Conservation (phyloP, 2,888 invertebrate genomes). For the Drosophila mimica region DNA sequence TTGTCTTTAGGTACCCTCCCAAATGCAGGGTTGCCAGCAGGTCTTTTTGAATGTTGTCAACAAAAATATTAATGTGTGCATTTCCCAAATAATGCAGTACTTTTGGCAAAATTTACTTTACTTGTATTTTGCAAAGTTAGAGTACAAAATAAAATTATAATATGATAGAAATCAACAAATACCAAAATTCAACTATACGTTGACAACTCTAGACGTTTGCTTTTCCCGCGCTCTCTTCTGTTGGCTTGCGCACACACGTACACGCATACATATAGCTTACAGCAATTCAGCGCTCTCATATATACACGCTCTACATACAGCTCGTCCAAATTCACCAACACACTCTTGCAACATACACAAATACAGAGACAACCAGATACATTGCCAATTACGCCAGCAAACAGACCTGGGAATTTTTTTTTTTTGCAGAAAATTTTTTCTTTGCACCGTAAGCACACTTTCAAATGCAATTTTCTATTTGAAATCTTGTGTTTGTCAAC, state of each 20-base stretch:
- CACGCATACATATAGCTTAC: conserved; percentile 21
- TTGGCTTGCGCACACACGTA: conserved; percentile 39
- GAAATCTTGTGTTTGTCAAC: conserved; percentile 56
- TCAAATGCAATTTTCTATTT: conserved; percentile 66
- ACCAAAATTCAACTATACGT: conserved; percentile 6
- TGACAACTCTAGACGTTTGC: conserved; percentile 60
- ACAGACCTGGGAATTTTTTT: conserved; percentile 83
- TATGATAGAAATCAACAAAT: background rate
- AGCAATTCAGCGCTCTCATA: conserved; percentile 57
- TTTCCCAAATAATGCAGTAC: background rate
- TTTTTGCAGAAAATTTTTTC: conserved; percentile 64
- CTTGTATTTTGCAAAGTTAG: background rate
- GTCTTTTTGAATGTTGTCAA: background rate
- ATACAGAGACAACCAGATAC: conserved; percentile 48
- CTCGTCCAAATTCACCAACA: conserved; percentile 28
- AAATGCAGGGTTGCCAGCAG: conserved; percentile 58
- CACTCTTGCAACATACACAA: conserved; percentile 35
- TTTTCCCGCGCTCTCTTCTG: conserved; percentile 54
- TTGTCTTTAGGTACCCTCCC: conserved; percentile 74
- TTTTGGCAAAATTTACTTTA: background rate
- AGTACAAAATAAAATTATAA: background rate
- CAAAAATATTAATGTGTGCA: background rate
- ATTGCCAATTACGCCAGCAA: conserved; percentile 72
- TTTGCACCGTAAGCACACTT: conserved; percentile 68
- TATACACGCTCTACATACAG: conserved; percentile 28